A percentile compares a stretch with the other conserved stretches of the same genome.
These are phyloP conservation scores for Trichopria drosophilae DNA, from an alignment of 2,888 invertebrate species.

Conservation along the genomic window DNA sequence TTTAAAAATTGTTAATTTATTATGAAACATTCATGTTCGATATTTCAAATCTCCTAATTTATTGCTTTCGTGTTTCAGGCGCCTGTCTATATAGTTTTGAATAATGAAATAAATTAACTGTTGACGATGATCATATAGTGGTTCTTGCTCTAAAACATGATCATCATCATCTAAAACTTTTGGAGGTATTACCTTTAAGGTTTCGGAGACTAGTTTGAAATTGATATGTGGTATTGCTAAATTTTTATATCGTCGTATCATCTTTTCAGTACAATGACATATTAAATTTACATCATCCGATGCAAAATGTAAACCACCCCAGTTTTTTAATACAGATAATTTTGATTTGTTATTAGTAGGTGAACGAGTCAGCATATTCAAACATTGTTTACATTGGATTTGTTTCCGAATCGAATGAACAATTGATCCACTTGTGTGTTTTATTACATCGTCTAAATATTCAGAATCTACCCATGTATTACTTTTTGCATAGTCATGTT, in stretches of 20 bases:
- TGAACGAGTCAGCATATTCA: neutral
- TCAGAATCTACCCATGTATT: no score
- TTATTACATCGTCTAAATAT: no score
- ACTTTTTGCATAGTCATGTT: no score
- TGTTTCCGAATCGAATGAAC: no score
- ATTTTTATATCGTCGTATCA: constrained; percentile 10
- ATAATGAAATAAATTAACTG: constrained; percentile 21
- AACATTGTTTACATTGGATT: neutral
- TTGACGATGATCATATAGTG: constrained; percentile 12
- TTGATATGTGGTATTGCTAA: constrained; percentile 15
- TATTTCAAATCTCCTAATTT: constrained; percentile 8
- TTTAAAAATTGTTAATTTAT: constrained; percentile 11
- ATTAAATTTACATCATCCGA: constrained; percentile 21
- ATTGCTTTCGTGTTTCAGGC: constrained; percentile 10
- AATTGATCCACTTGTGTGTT: no score
- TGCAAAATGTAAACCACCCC: constrained; percentile 17
- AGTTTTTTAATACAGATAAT: constrained; percentile 21
- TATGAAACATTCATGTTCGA: constrained; percentile 8
- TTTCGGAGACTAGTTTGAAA: constrained; percentile 19
- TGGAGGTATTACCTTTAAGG: constrained; percentile 16
- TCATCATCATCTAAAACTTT: constrained; percentile 19
- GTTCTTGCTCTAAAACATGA: constrained; percentile 16
- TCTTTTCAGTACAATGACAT: constrained; percentile 22
- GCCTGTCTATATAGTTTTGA: constrained; percentile 16
- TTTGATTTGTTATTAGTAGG: constrained; percentile 14